Base-by-base conservation (phyloP, 2,797 vertebrate species). In the Fistularia tabacaria region DNA sequence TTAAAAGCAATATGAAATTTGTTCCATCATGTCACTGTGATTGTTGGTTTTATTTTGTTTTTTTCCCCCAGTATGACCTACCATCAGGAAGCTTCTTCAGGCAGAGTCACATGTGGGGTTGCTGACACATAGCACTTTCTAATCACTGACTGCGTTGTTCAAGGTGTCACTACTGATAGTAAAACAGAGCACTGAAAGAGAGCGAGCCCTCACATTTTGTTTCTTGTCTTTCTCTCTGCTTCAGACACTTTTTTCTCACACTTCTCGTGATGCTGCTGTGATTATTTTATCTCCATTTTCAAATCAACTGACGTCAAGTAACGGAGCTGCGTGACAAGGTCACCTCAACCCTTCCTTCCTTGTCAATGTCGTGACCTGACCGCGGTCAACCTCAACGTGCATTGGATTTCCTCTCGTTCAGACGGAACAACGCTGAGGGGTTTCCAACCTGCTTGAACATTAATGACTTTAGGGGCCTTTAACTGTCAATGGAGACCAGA, bases 1-100 rank as follows among this genome's bases (percentile, higher is more conserved):
- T 85, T 83, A 87, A 88, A 89, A 86, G 80, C 76, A 80, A 85
- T 77, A 86, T 88, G 83, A 87, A 89, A 90, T 88, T 87, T 87
- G 87, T 85, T 90, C 86, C 83, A 88, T 88, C 80, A 79, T 79
- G 74, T 73, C 74, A 66, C 80, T 77, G 59, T 79, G 85, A 87
- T 86, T 87, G 84, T 85, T 88, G 8, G 79, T 85, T 88, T 88
- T 90, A 88, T 87, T 88, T 25, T 25, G 2, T 25, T 25, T 25
- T 25, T 25, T 25, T 25, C 25, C 25, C 25, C 25, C 25, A 82
- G 84, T 74, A 75, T 79, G 84, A 84, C 86, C 79, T 69, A 71
- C 81, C 85, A 80, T 77, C 66, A 49, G 84, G 79, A 78, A 80
- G 81, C 74, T 77, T 49, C 87, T 86, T 84, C 76, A 82, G 87